phyloP scores from a whole-genome alignment of 2,113 vertebrate genomes.

The Chionis minor region DNA sequence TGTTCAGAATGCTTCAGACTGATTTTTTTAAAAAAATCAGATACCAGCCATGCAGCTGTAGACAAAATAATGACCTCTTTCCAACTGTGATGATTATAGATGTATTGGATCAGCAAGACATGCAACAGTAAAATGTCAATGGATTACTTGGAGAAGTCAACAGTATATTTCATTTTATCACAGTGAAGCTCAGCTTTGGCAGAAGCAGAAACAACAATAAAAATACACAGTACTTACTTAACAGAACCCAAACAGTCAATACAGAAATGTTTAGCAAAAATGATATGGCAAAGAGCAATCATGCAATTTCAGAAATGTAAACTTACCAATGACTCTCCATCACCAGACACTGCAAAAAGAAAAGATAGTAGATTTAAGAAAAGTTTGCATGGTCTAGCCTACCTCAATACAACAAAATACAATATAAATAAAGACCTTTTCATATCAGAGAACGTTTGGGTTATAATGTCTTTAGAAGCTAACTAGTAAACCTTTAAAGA shows the following conservation, averaged over 20 bases:
- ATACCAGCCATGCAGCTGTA: background rate
- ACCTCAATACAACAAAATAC: background rate
- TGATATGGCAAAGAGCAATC: rapidly evolving
- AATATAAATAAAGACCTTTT: background rate
- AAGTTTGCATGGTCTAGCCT: background rate
- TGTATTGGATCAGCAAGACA: rapidly evolving
- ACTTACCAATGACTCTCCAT: slow-evolving; percentile 91
- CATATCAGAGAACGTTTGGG: background rate
- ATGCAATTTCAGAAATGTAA: background rate
- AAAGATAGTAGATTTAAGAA: background rate
- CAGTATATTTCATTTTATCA: background rate
- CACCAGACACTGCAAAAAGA: slow-evolving; percentile 80
- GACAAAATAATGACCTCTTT: background rate
- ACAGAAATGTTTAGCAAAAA: background rate
- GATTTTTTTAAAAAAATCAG: background rate
- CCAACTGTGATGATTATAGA: background rate
- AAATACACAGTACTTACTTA: background rate
- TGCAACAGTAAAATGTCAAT: background rate
- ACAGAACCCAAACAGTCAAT: background rate
- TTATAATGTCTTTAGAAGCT: background rate
- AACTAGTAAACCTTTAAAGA: background rate
- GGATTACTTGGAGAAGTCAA: background rate
- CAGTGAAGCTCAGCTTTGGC: background rate
- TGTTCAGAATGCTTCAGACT: background rate
- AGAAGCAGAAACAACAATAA: background rate